Evolutionary conservation across 2,797 vertebrate species (phyloP).

Genomic region (Acropternis orthonyx): DNA sequence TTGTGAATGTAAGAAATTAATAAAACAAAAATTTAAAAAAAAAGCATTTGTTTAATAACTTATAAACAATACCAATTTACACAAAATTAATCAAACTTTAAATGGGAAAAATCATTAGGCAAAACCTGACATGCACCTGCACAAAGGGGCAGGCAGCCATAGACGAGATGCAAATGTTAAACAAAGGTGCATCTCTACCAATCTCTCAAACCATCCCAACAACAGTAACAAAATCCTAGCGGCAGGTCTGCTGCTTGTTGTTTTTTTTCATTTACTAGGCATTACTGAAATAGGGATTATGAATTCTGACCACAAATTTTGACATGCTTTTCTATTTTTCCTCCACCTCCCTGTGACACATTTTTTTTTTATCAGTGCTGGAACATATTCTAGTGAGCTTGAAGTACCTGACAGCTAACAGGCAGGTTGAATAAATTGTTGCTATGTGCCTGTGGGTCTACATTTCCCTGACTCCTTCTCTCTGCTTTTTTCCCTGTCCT

Average conservation of each 20-base stretch:
- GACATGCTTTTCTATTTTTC: not conserved
- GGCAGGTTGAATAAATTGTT: slow-evolving; percentile 47
- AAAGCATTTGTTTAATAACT: not conserved
- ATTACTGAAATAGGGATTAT: not conserved
- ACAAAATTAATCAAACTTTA: not conserved
- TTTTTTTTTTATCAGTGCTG: not conserved
- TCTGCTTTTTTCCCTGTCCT: not conserved
- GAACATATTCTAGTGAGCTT: slow-evolving; percentile 25
- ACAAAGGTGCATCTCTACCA: not conserved
- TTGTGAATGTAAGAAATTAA: not conserved
- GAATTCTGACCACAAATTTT: slow-evolving; percentile 23
- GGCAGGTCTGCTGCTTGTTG: not conserved
- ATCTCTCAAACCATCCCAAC: not conserved
- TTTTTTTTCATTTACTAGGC: not conserved
- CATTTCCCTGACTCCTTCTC: slow-evolving; percentile 8
- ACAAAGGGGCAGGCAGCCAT: not conserved
- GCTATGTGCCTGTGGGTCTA: slow-evolving; percentile 6
- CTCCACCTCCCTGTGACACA: not conserved
- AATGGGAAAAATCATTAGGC: not conserved
- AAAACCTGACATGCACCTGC: not conserved
- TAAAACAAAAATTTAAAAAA: not conserved
- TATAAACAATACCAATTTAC: not conserved
- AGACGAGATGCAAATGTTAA: not conserved
- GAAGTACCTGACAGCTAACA: slow-evolving; percentile 29
- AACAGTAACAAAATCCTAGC: not conserved